These are phyloP conservation scores for Limanda limanda DNA, from an alignment of 2,113 vertebrate genomes.

Conservation along the genomic window DNA sequence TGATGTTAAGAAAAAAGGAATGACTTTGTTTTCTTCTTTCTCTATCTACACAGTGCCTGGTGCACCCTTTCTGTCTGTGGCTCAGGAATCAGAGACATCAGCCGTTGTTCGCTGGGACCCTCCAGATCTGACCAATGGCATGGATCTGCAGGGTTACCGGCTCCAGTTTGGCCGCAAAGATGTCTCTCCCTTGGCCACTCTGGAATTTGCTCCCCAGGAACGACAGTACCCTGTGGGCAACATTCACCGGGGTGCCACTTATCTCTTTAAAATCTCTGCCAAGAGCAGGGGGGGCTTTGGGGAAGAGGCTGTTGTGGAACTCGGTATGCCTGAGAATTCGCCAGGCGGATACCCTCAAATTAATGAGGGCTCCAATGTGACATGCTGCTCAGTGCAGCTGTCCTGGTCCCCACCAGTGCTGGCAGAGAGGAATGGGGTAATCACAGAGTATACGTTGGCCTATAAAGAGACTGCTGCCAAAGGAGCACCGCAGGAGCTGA, in stretches of 20 bases:
- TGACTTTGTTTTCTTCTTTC: neutral
- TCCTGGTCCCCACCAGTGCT: constrained; percentile 94
- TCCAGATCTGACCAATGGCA: constrained; percentile 85
- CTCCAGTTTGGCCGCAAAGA: constrained; percentile 95
- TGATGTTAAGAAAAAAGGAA: neutral
- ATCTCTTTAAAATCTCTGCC: constrained; percentile 93
- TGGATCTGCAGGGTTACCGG: constrained; percentile 92
- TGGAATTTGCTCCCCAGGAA: constrained; percentile 90
- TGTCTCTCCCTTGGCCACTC: constrained; percentile 84
- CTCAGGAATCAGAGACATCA: constrained; percentile 88
- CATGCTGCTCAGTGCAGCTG: constrained; percentile 90
- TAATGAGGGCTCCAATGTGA: constrained; percentile 87
- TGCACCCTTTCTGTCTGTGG: constrained; percentile 90
- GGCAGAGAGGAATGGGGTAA: constrained; percentile 92
- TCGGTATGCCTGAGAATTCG: constrained; percentile 89
- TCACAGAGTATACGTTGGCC: constrained; percentile 95
- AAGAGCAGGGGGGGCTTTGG: constrained; percentile 93
- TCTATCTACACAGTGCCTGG: constrained; percentile 85
- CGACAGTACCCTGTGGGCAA: constrained; percentile 84
- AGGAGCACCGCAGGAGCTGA: constrained; percentile 85
- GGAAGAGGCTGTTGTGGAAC: constrained; percentile 88
- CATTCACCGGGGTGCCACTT: constrained; percentile 92
- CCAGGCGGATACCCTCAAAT: constrained; percentile 94
- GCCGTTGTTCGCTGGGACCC: constrained; percentile 91
- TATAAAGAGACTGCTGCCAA: constrained; percentile 86